Evolutionary conservation across 2,797 vertebrate species (phyloP).

Genomic region (Naso thynnoides): DNA sequence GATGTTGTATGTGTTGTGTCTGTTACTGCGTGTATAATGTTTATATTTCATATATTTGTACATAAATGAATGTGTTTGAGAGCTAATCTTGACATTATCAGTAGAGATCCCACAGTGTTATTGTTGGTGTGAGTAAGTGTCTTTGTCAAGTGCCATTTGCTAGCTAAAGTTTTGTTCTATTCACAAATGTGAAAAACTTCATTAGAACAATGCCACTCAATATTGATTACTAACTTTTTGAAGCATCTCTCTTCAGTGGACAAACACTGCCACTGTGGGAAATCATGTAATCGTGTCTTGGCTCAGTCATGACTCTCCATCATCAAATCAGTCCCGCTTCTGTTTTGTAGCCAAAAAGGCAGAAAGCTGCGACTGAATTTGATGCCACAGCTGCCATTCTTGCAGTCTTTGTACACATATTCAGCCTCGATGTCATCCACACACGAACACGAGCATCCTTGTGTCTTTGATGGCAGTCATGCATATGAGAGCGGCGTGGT

Average conservation of each 20-base stretch:
- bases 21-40: slow-evolving; percentile 7
- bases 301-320: slow-evolving; percentile 49
- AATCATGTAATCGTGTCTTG: slow-evolving; percentile 45
- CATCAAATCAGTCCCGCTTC: slow-evolving; percentile 42
- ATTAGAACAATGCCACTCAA: slow-evolving; percentile 30
- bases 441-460: slow-evolving; percentile 8
- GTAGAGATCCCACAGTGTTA: slow-evolving; percentile 9
- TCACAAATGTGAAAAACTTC: slow-evolving; percentile 8
- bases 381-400: slow-evolving; percentile 41
- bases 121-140: slow-evolving; percentile 20
- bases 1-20: slow-evolving; percentile 11
- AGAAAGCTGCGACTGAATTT: slow-evolving; percentile 35
- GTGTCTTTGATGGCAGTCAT: slow-evolving; percentile 58
- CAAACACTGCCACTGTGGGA: slow-evolving; percentile 32
- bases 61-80: no score
- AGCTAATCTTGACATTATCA: not conserved
- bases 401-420: slow-evolving; percentile 15
- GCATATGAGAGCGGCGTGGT: slow-evolving; percentile 49
- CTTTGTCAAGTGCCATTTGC: slow-evolving; percentile 7
- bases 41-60: slow-evolving; percentile 16
- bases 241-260: slow-evolving; percentile 25
- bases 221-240: slow-evolving; percentile 34
- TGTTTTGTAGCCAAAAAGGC: slow-evolving; percentile 49
- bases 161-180: slow-evolving; percentile 11
- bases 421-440: slow-evolving; percentile 35